Conservation (phyloP, 2,888 invertebrate species). For the Chrysotoxum bicinctum region DNA sequence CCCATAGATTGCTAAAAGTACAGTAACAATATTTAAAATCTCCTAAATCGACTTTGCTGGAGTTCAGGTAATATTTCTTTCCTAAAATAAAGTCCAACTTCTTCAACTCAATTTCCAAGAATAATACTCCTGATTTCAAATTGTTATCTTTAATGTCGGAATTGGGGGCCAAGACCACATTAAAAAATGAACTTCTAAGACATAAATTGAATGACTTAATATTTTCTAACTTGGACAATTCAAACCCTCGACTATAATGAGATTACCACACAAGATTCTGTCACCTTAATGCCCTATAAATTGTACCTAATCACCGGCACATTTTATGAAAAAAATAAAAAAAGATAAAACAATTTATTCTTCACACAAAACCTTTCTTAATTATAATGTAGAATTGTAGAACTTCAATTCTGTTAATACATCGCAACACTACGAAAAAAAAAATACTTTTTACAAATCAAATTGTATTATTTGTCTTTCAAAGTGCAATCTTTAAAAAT, state of each 20-base stretch:
- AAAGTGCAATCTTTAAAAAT: constrained; percentile 65
- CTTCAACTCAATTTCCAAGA: not conserved
- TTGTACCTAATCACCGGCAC: constrained; percentile 60
- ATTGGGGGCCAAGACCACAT: not conserved
- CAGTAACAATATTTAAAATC: not conserved
- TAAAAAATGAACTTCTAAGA: constrained; percentile 1
- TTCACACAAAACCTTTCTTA: constrained; percentile 15
- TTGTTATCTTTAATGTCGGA: not conserved
- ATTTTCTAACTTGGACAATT: constrained; percentile 52
- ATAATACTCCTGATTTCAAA: not conserved
- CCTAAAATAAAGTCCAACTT: not conserved
- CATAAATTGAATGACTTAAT: constrained; percentile 7
- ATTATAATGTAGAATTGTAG: constrained; percentile 3
- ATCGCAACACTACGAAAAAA: not conserved
- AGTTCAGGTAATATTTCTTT: not conserved
- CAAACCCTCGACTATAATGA: constrained; percentile 44
- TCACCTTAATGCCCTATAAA: constrained; percentile 61
- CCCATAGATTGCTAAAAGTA: too few species aligned
- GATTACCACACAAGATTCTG: constrained; percentile 57
- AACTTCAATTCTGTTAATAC: constrained; percentile 12
- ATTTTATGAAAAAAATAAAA: constrained; percentile 1
- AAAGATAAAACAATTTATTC: constrained; percentile 9
- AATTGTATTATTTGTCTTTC: constrained; percentile 62
- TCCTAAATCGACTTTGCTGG: not conserved
- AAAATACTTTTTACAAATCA: constrained; percentile 59